Evolutionary conservation across 2,888 invertebrate genomes (phyloP).

Genomic region (Zelleria hepariella): DNA sequence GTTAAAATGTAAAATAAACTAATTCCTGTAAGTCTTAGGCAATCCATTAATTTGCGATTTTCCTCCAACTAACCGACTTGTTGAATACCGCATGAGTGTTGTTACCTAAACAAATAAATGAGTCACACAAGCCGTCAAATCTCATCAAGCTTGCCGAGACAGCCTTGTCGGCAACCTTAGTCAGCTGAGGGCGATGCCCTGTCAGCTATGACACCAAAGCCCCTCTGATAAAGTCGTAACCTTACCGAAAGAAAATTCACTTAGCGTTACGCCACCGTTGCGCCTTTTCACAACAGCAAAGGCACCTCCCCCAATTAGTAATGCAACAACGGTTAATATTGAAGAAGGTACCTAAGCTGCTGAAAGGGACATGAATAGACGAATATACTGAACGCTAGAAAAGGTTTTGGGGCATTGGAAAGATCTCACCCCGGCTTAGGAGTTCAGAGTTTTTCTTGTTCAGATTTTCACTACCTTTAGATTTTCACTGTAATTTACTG

Average conservation of each 20-base stretch:
- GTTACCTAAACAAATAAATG: slow-evolving; percentile 26
- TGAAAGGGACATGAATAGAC: too few species aligned
- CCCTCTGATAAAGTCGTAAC: not conserved
- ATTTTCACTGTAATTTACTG: too few species aligned
- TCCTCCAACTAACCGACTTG: slow-evolving; percentile 2
- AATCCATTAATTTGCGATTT: not conserved
- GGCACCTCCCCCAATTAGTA: too few species aligned
- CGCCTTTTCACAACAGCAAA: not conserved
- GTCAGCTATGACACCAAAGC: not conserved
- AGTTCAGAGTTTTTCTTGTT: too few species aligned
- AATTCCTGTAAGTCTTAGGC: not conserved
- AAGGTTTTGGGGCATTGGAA: too few species aligned
- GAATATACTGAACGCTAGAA: too few species aligned
- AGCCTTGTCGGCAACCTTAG: not conserved
- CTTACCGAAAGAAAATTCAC: not conserved
- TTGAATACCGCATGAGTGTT: slow-evolving; percentile 61
- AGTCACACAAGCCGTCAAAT: not conserved
- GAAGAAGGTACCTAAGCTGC: too few species aligned
- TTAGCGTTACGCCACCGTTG: too few species aligned
- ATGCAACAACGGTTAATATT: too few species aligned
- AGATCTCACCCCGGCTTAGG: too few species aligned
- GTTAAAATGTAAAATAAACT: not conserved
- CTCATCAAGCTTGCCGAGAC: not conserved
- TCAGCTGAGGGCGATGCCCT: not conserved
- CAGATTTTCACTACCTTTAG: too few species aligned